phyloP scores from a whole-genome alignment of 2,797 vertebrate genomes.

The Mus caroli region DNA sequence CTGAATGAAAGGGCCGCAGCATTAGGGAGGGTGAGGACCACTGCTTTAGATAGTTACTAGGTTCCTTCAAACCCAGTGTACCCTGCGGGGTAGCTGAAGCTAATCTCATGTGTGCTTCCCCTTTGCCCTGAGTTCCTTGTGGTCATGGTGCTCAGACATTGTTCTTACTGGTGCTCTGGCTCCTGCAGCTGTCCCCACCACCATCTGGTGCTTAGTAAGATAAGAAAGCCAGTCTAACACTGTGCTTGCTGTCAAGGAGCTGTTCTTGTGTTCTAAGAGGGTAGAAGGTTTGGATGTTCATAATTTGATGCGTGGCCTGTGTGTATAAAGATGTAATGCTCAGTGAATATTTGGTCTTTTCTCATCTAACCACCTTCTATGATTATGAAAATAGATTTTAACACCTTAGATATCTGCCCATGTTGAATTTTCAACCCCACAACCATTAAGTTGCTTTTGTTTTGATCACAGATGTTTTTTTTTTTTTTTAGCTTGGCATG shows the following conservation, averaged over 20 bases:
- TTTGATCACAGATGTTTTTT: not conserved
- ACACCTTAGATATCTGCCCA: not conserved
- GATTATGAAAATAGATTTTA: not conserved
- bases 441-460: slow-evolving; percentile 14
- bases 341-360: not conserved
- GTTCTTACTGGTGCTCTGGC: no score
- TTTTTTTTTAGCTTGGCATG: not conserved
- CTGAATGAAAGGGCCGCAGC: not conserved
- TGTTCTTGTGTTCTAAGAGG: not conserved
- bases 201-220: not conserved
- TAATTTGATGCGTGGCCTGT: not conserved
- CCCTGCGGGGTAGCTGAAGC: not conserved
- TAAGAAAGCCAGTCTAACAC: not conserved
- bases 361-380: not conserved
- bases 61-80: not conserved
- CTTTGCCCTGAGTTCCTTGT: not conserved
- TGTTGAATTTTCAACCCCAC: not conserved
- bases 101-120: not conserved
- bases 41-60: not conserved
- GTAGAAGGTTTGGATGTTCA: not conserved
- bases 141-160: not conserved
- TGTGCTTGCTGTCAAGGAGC: not conserved
- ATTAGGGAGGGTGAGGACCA: not conserved
- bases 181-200: not conserved
- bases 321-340: not conserved